Percentiles rank a stretch among this genome's conserved stretches.
Conservation (phyloP, 2,113 vertebrate species). For the Callorhinus ursinus region DNA sequence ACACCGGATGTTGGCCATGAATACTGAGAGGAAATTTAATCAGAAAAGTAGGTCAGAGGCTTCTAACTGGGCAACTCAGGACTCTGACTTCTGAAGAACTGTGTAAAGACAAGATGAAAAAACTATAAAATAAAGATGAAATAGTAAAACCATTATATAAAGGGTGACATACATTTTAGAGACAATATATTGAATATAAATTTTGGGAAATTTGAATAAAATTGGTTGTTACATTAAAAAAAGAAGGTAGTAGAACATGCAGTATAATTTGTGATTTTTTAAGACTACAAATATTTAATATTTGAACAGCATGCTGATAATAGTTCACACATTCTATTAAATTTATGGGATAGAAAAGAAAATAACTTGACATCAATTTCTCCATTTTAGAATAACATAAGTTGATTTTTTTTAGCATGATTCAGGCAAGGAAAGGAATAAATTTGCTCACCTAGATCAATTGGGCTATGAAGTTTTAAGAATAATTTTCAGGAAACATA, state of each 20-base stretch:
- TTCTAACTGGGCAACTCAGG: constrained; percentile 92
- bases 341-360: neutral
- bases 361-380: neutral
- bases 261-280: neutral
- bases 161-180: constrained; percentile 67
- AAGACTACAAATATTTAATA: neutral
- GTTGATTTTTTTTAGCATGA: neutral
- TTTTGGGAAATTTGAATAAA: constrained; percentile 87
- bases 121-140: constrained; percentile 50
- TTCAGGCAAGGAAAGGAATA: neutral
- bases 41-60: constrained; percentile 93
- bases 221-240: constrained; percentile 82
- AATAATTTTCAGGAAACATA: neutral
- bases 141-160: constrained; percentile 68
- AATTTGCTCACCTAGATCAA: neutral
- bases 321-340: neutral
- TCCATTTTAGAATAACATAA: neutral
- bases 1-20: constrained; percentile 97
- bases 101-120: constrained; percentile 2
- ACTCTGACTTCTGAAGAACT: constrained; percentile 89
- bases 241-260: neutral
- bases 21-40: constrained; percentile 97
- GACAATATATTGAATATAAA: constrained; percentile 58
- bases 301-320: neutral
- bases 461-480: neutral